Conservation (phyloP, 2,888 invertebrate genomes). For the Falcaria lacertinaria region DNA sequence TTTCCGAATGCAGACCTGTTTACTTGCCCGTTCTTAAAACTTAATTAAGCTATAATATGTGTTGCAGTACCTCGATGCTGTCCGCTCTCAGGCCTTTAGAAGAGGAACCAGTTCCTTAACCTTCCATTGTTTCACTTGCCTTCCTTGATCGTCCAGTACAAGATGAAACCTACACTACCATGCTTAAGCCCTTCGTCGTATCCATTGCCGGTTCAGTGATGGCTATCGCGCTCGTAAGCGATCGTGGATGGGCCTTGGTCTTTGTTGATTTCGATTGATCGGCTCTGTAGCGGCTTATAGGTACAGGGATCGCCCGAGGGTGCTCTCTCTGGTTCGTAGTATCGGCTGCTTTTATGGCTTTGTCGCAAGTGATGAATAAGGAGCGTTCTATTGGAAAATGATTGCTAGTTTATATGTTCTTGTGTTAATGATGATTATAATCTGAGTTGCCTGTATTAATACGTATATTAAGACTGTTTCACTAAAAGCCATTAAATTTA, state of each 20-base stretch:
- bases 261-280: neutral
- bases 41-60: slow-evolving; percentile 26
- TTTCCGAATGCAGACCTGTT: neutral
- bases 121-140: slow-evolving; percentile 30
- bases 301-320: slow-evolving; percentile 20
- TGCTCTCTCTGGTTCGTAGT: slow-evolving; percentile 22
- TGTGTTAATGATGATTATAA: too few species aligned
- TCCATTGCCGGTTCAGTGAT: neutral
- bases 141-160: slow-evolving; percentile 17
- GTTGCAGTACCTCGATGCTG: neutral
- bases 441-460: too few species aligned
- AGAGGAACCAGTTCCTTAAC: slow-evolving; percentile 24
- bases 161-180: neutral
- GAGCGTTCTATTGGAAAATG: neutral
- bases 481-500: too few species aligned
- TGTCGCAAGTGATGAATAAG: slow-evolving; percentile 7
- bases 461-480: too few species aligned
- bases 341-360: slow-evolving; percentile 15
- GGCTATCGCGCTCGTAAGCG: neutral
- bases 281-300: slow-evolving; percentile 1
- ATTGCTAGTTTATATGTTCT: too few species aligned
- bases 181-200: neutral
- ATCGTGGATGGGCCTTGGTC: neutral
- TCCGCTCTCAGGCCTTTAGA: slow-evolving; percentile 16
- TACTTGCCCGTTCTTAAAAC: neutral